Evolutionary conservation across 2,113 vertebrate genomes (phyloP).

Genomic region (Thryonomys swinderianus): DNA sequence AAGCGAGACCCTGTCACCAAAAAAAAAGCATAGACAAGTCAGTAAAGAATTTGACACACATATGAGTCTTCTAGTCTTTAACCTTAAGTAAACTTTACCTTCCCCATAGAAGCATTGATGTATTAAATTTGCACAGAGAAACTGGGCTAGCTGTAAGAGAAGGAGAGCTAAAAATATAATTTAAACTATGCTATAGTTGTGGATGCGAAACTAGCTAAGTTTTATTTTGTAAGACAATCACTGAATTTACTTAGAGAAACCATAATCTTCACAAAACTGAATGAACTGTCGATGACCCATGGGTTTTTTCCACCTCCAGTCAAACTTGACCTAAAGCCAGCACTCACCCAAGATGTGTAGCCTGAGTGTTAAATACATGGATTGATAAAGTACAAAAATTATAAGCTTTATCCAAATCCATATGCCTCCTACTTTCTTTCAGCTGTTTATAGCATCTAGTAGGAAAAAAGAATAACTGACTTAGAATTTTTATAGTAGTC

Average conservation of each 20-base stretch:
- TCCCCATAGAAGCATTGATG: not conserved
- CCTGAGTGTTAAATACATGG: not conserved
- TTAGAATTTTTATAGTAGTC: not conserved
- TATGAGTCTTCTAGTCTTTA: not conserved
- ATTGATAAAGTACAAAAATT: not conserved
- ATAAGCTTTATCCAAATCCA: not conserved
- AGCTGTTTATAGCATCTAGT: not conserved
- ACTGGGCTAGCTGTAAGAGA: not conserved
- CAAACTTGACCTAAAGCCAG: not conserved
- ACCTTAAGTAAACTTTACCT: conserved; percentile 6
- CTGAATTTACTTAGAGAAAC: not conserved
- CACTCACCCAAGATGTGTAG: too few relatives aligned
- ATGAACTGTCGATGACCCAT: not conserved
- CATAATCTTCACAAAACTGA: not conserved
- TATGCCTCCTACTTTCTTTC: not conserved
- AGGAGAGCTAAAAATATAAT: not conserved
- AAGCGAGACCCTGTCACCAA: too few relatives aligned
- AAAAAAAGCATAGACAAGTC: not conserved
- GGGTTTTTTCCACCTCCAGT: not conserved
- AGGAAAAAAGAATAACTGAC: not conserved
- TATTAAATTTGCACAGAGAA: conserved; percentile 10
- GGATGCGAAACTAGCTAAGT: not conserved
- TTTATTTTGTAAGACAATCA: not conserved
- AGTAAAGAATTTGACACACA: not conserved
- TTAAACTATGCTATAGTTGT: not conserved